Evolutionary conservation across 2,797 vertebrate species (phyloP), one percentile per base, ranked within the genome.

Genomic region (Cuniculus paca): DNA sequence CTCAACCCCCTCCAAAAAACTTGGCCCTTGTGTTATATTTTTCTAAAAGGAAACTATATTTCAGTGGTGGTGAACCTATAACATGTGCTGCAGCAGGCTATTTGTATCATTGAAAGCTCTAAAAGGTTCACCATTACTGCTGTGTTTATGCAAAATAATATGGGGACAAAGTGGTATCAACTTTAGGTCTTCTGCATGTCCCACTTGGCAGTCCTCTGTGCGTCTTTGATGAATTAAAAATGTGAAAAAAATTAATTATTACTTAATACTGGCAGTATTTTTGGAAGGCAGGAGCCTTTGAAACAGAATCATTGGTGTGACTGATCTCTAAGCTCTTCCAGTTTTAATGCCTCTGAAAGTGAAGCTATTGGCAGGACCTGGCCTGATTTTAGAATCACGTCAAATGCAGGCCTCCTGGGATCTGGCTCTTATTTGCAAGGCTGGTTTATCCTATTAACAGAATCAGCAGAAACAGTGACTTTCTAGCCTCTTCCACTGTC

Each of bases 361-460:
- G 63, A 94, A 91, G 78, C 81, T 96, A 20, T 84, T 92, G 95
- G 88, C 93, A 97, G 93, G 94, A 87, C 72, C 82, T 97, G 96
- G 87, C 96, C 96, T 97, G 95, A 48, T 97, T 98, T 97, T 78
- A 39, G 96, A 95, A 82, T 96, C 94, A 88, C 72, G 91, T 96
- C 96, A 86, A 74, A 93, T 72, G 48, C 61, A 88, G 84, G 93
- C 88, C 94, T 96, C 96, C 91, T 92, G 85, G 90, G 94, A 81
- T 70, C 96, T 85, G 92, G 78, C 74, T 96, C 85, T 93, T 95
- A 96, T 89, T 97, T 96, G 88, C 90, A 86, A 95, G 95, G 70
- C 94, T 92, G 88, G 88, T 94, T 96, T 97, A 96, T 95, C 94
- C 96, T 97, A 97, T 98, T 97, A 98, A 94, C 97, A 97, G 93